Conservation (phyloP, 2,113 vertebrate species). For the Microcebus ravelobensis region DNA sequence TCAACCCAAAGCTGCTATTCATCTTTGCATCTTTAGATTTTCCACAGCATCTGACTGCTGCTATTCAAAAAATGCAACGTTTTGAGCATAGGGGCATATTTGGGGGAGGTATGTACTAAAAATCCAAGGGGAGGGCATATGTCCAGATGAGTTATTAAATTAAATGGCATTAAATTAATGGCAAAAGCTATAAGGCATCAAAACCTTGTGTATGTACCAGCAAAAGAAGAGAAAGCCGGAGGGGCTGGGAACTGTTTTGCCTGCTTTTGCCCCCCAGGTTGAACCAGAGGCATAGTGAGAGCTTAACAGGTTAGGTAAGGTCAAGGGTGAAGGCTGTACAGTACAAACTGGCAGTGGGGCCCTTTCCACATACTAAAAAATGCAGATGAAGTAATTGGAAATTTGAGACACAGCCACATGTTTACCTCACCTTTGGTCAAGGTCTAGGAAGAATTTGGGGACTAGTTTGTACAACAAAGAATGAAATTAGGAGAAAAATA, state of each 20-base stretch:
- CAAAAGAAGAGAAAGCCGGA: background rate
- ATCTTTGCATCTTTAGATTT: background rate
- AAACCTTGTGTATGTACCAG: background rate
- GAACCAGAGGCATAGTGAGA: background rate
- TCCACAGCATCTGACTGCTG: background rate
- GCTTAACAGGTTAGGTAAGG: background rate
- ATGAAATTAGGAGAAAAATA: background rate
- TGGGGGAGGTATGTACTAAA: background rate
- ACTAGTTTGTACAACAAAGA: background rate
- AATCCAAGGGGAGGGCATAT: background rate
- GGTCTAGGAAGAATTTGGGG: background rate
- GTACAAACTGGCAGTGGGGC: background rate
- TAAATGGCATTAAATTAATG: background rate
- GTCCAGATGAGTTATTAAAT: background rate
- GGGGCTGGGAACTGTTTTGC: background rate
- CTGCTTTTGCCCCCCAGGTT: background rate
- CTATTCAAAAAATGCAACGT: background rate
- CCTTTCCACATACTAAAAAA: background rate
- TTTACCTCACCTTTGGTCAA: background rate
- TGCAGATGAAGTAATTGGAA: background rate
- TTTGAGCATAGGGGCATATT: too few species aligned
- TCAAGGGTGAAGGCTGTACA: background rate
- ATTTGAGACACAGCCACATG: background rate
- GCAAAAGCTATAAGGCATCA: background rate
- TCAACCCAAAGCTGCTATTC: background rate